Evolutionary conservation across 2,113 vertebrate species (phyloP).

Genomic region (Peromyscus californicus): DNA sequence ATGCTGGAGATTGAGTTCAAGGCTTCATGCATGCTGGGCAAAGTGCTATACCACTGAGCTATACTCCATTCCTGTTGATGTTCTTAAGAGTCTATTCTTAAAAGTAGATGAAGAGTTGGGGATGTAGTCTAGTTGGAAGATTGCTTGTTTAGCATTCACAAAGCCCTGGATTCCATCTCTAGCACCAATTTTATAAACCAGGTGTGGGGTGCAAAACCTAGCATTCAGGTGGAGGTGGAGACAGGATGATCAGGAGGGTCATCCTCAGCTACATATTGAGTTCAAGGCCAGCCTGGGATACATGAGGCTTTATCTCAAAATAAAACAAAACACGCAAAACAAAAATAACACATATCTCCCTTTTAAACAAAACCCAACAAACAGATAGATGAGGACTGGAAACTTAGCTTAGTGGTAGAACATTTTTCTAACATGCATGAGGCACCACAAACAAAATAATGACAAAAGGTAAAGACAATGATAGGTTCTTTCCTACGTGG

Average conservation of each 20-base stretch:
- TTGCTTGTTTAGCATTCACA: not conserved
- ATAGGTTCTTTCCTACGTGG: not conserved
- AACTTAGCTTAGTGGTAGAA: not conserved
- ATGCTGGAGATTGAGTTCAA: too few relatives aligned
- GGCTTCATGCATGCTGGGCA: not conserved
- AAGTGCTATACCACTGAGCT: not conserved
- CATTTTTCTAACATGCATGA: not conserved
- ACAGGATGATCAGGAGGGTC: not conserved
- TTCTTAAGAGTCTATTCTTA: not conserved
- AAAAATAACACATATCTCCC: not conserved
- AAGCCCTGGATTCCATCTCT: not conserved
- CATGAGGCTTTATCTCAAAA: not conserved
- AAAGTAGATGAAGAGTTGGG: not conserved
- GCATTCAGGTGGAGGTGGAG: not conserved
- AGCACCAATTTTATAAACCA: not conserved
- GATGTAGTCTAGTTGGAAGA: not conserved
- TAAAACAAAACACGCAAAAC: not conserved
- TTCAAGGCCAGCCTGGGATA: not conserved
- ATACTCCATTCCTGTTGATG: not conserved
- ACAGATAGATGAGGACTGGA: not conserved
- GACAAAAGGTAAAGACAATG: not conserved
- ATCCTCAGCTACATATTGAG: not conserved
- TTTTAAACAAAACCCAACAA: not conserved
- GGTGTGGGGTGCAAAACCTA: not conserved
- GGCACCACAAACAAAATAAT: not conserved